Base-by-base conservation (phyloP, 2,797 vertebrate species). In the Xerus rutilus region DNA sequence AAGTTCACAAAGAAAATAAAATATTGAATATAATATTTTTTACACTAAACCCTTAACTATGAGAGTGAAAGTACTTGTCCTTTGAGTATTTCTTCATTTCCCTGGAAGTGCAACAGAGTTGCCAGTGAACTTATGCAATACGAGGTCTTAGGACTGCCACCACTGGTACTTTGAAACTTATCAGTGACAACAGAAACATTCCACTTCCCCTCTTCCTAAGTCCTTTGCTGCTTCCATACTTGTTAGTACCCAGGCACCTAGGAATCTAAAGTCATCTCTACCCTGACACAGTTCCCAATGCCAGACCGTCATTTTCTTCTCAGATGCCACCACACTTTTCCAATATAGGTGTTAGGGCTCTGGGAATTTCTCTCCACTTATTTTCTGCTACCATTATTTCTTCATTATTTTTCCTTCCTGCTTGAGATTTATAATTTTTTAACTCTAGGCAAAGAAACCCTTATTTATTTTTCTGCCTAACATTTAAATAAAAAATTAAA, bases 21-120 rank as follows among this genome's bases (percentile, higher is more conserved):
- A 85, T 82, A 82, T 87, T 81, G 82, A 85, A 54, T 87, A 1
- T 8, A 57, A 87, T 39, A 57, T 7, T 86, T 91, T 74, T 17
- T 49, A 52, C 17, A 78, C 15, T 5, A 47, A 69, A 3, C 5
- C 15, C 1, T 0, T 5, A 45, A 7, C 79, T 88, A 52, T 39
- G 35, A 69, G 65, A n/a, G 7, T 62, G 13, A 12, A 83, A 47
- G 12, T n/a, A n/a, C n/a, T 47, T 79, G 23, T 32, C 78, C 59
- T 21, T 67, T 77, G 49, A 94, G 9, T 81, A 17, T 91, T 90
- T 92, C 69, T 78, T 87, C 18, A 12, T 28, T 45, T 81, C 3
- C 15, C 7, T 5, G 43, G 28, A 81, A 65, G 1, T 39, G 3
- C 65, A 43, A 67, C 21, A 77, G 49, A 5, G 21, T 79, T 78